phyloP scores from a whole-genome alignment of 64 coral and sea anemone species.

The Anthopleura sola region DNA sequence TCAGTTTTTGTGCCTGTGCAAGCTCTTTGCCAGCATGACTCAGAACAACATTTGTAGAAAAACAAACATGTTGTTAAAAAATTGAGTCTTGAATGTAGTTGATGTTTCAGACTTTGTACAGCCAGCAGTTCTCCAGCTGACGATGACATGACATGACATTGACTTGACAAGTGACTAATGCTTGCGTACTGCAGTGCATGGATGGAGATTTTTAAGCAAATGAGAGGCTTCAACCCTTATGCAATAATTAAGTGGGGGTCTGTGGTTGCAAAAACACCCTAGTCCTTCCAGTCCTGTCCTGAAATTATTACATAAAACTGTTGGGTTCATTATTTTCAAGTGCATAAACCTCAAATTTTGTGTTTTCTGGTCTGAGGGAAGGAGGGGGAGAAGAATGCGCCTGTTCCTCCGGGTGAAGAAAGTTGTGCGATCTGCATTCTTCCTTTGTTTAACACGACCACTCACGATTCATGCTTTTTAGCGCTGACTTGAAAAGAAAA shows the following conservation, averaged over 20 bases:
- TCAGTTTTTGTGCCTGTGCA: slow-evolving; percentile 1
- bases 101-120: slow-evolving; percentile 17
- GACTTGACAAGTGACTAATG: neutral
- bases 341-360: no score
- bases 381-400: no score
- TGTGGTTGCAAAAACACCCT: neutral
- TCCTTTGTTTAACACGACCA: no score
- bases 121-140: slow-evolving; percentile 3
- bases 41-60: neutral
- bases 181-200: neutral
- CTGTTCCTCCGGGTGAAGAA: no score
- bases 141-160: neutral
- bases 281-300: neutral
- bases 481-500: no score
- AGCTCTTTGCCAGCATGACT: neutral
- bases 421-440: no score
- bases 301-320: no score
- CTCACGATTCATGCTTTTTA: no score
- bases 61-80: neutral
- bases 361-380: no score
- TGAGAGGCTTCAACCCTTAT: neutral
- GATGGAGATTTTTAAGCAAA: neutral
- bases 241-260: neutral
- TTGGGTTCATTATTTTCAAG: no score
- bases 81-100: neutral